phyloP scores from a whole-genome alignment of 2,888 invertebrate genomes.

The Osedax frankpressi region DNA sequence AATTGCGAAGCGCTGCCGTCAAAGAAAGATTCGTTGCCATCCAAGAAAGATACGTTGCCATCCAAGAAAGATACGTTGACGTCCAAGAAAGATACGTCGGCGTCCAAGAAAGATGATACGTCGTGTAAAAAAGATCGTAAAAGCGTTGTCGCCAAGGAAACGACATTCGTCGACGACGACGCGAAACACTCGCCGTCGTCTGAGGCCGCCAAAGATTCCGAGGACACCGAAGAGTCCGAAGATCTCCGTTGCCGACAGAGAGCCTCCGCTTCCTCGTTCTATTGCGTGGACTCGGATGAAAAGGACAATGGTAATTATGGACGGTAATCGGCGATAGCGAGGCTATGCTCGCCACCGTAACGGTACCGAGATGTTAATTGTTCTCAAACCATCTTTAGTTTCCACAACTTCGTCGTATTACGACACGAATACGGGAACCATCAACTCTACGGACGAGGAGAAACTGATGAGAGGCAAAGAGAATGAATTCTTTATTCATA shows the following conservation, averaged over 20 bases:
- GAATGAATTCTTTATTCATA: background rate
- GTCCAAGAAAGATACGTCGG: no score
- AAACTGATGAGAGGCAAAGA: constrained; percentile 49
- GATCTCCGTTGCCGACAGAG: background rate
- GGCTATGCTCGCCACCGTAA: no score
- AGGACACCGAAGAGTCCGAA: background rate
- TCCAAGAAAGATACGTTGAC: no score
- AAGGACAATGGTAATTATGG: background rate
- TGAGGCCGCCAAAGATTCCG: background rate
- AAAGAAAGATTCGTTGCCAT: no score
- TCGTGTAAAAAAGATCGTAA: no score
- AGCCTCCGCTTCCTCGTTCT: background rate
- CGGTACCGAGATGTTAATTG: no score
- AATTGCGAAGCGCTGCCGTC: no score
- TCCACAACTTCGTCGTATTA: background rate
- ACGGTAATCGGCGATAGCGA: no score
- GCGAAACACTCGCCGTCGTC: background rate
- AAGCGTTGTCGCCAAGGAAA: no score
- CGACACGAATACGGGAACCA: constrained; percentile 30
- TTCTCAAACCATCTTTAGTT: background rate
- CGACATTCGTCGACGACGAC: no score
- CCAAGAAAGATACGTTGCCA: no score
- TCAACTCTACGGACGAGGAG: constrained; percentile 82
- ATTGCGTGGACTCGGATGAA: background rate
- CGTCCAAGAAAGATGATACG: no score